Evolutionary conservation across 2,113 vertebrate species (phyloP).

Genomic region (Pelodiscus sinensis): DNA sequence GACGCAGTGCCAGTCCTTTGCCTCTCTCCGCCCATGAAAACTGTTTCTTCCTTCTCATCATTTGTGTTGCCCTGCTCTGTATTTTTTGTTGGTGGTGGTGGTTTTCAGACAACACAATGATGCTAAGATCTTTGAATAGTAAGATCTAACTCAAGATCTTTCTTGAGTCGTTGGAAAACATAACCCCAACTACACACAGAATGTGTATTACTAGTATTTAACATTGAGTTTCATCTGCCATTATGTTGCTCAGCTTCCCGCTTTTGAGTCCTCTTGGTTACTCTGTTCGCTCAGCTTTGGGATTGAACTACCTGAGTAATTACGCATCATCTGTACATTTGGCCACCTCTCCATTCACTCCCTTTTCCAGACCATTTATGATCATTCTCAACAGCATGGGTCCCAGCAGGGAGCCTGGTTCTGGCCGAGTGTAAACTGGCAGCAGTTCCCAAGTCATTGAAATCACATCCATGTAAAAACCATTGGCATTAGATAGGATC

Average conservation of each 20-base stretch:
- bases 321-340: background rate
- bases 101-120: background rate
- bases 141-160: too few species aligned
- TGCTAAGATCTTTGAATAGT: too few species aligned
- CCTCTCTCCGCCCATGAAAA: background rate
- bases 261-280: background rate
- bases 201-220: background rate
- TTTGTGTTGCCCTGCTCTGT: background rate
- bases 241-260: background rate
- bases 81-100: background rate
- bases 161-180: background rate
- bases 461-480: background rate
- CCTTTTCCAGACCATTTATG: background rate
- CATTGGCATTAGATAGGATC: accelerated
- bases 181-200: background rate
- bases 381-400: background rate
- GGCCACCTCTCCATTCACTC: background rate
- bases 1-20: background rate
- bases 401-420: background rate
- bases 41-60: background rate
- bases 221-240: background rate
- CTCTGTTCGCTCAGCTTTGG: background rate
- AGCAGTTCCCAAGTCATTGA: accelerated
- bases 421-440: background rate
- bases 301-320: background rate